phyloP scores from a whole-genome alignment of 2,888 invertebrate species.

The Clunio marinus region DNA sequence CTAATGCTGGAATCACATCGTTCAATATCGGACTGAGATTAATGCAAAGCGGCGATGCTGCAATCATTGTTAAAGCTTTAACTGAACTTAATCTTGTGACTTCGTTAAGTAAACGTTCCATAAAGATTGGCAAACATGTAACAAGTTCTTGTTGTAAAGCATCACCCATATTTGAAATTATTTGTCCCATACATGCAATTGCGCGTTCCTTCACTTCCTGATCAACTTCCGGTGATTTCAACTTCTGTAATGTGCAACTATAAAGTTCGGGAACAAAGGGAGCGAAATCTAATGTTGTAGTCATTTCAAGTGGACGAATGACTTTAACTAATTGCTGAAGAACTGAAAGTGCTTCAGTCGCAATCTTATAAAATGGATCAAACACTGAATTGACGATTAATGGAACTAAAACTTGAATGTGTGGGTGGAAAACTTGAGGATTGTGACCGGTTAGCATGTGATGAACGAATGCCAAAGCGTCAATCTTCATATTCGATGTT shows the following conservation, averaged over 20 bases:
- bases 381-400: slow-evolving; percentile 85
- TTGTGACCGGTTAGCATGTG: slow-evolving; percentile 49
- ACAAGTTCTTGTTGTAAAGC: slow-evolving; percentile 72
- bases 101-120: slow-evolving; percentile 93
- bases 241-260: slow-evolving; percentile 74
- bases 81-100: slow-evolving; percentile 95
- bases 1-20: slow-evolving; percentile 86
- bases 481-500: slow-evolving; percentile 97
- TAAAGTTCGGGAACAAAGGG: slow-evolving; percentile 79
- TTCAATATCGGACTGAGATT: slow-evolving; percentile 77
- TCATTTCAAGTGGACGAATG: slow-evolving; percentile 74
- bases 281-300: slow-evolving; percentile 64
- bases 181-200: slow-evolving; percentile 94
- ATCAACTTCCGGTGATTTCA: slow-evolving; percentile 94
- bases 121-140: slow-evolving; percentile 86
- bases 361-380: slow-evolving; percentile 98
- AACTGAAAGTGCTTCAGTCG: slow-evolving; percentile 90
- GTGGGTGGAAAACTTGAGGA: slow-evolving; percentile 56
- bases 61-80: slow-evolving; percentile 91
- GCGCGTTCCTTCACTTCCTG: slow-evolving; percentile 99
- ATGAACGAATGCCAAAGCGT: slow-evolving; percentile 82
- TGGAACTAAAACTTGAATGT: slow-evolving; percentile 73
- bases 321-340: slow-evolving; percentile 92
- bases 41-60: slow-evolving; percentile 81
- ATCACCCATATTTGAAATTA: slow-evolving; percentile 89